Evolutionary conservation across 1,140 invertebrate species (phyloP).

Genomic region (Pinna nobilis): DNA sequence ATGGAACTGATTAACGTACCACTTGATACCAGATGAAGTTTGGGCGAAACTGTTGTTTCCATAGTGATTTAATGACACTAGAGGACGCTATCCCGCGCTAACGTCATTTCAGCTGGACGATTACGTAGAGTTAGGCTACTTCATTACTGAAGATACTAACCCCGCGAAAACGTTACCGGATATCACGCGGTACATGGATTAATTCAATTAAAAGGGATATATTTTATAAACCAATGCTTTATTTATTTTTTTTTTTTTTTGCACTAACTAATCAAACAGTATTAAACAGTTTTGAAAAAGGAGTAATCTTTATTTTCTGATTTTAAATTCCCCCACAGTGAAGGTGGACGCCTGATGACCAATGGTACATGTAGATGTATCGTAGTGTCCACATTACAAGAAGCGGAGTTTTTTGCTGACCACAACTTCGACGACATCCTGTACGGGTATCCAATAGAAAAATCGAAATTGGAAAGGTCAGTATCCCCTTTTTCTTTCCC

Average conservation of each 20-base stretch:
- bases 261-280: not conserved
- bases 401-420: conserved; percentile 71
- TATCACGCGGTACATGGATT: too few species aligned
- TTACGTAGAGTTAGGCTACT: too few species aligned
- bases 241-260: not conserved
- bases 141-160: too few species aligned
- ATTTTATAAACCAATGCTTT: not conserved
- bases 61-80: too few species aligned
- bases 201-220: not conserved
- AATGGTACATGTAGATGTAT: conserved; percentile 63
- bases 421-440: conserved; percentile 73
- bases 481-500: not conserved
- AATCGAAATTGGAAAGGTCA: conserved; percentile 61
- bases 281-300: not conserved
- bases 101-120: too few species aligned
- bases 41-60: too few species aligned
- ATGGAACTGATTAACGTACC: too few species aligned
- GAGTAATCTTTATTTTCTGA: not conserved
- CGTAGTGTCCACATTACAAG: conserved; percentile 70
- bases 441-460: conserved; percentile 63
- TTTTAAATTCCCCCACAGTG: too few species aligned
- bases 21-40: too few species aligned
- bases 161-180: too few species aligned
- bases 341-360: conserved; percentile 65
- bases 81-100: too few species aligned